Percentiles rank a stretch among this genome's conserved stretches.
phyloP scores from a whole-genome alignment of 64 coral and sea anemone genomes.

The Porites lutea region DNA sequence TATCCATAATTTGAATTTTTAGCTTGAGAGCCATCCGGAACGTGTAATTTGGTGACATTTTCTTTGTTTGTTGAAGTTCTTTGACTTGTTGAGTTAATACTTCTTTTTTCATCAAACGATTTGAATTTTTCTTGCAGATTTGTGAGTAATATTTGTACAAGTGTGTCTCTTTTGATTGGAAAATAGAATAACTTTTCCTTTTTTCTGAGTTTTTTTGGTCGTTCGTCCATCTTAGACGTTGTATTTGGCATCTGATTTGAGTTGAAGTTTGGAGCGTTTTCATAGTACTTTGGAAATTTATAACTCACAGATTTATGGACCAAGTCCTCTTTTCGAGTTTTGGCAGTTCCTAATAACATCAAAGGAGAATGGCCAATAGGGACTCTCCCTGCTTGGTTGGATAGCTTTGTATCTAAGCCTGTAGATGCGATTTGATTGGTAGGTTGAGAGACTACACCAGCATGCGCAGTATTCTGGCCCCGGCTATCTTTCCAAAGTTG shows the following conservation, averaged over 20 bases:
- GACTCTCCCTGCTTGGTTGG: background rate
- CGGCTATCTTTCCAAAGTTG: background rate
- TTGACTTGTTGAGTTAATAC: background rate
- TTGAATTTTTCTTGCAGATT: conserved; percentile 31
- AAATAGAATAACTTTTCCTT: conserved; percentile 70
- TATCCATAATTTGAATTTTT: background rate
- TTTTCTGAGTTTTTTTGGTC: background rate
- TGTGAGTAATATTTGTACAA: conserved; percentile 49
- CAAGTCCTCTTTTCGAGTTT: background rate
- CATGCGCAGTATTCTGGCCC: background rate
- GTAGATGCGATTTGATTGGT: background rate
- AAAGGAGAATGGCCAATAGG: background rate
- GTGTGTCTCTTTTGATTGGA: conserved; percentile 77
- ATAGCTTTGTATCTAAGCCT: background rate
- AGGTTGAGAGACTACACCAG: background rate
- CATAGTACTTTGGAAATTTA: background rate
- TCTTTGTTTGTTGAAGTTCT: background rate
- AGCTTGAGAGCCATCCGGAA: background rate
- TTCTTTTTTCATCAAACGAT: conserved; percentile 8
- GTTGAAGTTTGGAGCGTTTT: no score
- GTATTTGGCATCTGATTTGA: background rate
- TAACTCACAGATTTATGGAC: background rate
- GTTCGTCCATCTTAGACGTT: background rate
- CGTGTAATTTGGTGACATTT: background rate
- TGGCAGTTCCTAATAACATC: background rate